Evolutionary conservation across 2,888 invertebrate species (phyloP).

Genomic region (Apodemia zela): DNA sequence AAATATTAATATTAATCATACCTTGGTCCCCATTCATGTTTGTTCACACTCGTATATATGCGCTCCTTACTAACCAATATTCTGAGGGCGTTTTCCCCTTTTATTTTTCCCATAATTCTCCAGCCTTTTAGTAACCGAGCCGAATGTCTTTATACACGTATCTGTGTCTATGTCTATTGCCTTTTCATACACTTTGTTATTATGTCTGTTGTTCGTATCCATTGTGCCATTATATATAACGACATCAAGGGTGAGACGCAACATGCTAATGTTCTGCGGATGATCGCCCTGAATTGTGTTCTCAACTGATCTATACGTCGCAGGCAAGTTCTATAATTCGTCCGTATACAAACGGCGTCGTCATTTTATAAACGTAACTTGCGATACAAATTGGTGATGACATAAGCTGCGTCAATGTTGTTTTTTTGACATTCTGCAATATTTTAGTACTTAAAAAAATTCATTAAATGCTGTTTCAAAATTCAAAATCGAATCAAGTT

Average conservation of each 20-base stretch:
- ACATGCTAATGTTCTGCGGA: constrained; percentile 11
- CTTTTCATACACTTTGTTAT: constrained; percentile 57
- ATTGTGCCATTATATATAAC: constrained; percentile 13
- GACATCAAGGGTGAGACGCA: not conserved
- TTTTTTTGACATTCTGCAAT: no score
- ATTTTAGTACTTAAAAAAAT: no score
- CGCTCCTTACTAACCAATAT: constrained; percentile 20
- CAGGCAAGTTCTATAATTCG: no score
- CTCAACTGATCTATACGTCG: not conserved
- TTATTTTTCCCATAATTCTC: constrained; percentile 51
- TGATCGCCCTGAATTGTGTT: not conserved
- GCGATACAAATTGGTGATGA: no score
- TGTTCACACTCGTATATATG: not conserved
- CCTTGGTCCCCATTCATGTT: not conserved
- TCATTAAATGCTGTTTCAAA: no score
- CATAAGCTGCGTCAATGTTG: no score
- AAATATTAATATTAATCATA: no score
- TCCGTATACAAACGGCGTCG: no score
- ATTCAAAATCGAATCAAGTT: no score
- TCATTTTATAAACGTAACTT: no score
- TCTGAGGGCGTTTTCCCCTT: constrained; percentile 17
- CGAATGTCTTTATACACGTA: constrained; percentile 50
- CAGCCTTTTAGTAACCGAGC: constrained; percentile 45
- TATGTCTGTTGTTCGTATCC: constrained; percentile 42
- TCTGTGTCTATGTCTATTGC: constrained; percentile 49